phyloP scores from a whole-genome alignment of 2,888 invertebrate genomes.

The Boloria euphrosyne region DNA sequence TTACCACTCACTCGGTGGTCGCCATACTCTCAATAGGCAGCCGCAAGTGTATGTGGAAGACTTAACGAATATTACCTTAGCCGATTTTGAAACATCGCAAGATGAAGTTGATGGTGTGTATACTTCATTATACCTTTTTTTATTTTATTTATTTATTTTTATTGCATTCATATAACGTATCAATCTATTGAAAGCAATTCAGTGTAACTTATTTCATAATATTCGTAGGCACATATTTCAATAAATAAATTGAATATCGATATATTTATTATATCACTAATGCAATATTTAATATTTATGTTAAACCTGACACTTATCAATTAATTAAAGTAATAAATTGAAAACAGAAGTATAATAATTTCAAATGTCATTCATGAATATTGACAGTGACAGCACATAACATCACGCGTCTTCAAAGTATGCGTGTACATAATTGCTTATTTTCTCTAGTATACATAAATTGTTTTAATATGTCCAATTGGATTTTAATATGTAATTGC shows the following conservation, averaged over 20 bases:
- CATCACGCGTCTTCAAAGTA: slow-evolving; percentile 30
- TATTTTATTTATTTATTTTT: neutral
- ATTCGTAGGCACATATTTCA: too few species aligned
- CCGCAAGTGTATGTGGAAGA: slow-evolving; percentile 77
- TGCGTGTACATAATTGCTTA: slow-evolving; percentile 35
- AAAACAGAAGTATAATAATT: slow-evolving; percentile 21
- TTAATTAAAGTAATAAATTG: slow-evolving; percentile 28
- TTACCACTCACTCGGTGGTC: slow-evolving; percentile 75
- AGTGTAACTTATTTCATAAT: too few species aligned
- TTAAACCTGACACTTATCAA: slow-evolving; percentile 12
- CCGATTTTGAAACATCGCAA: slow-evolving; percentile 71
- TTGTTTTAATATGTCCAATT: slow-evolving; percentile 15
- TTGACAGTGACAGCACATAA: slow-evolving; percentile 30
- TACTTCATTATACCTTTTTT: neutral
- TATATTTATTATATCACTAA: slow-evolving; percentile 3
- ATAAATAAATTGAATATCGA: neutral
- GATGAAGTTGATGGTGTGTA: slow-evolving; percentile 74
- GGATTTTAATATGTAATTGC: slow-evolving; percentile 9
- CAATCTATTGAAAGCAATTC: too few species aligned
- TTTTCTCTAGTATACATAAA: slow-evolving; percentile 36
- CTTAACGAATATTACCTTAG: slow-evolving; percentile 69
- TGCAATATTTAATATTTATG: slow-evolving; percentile 18
- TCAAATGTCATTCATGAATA: slow-evolving; percentile 31
- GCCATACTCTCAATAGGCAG: slow-evolving; percentile 68
- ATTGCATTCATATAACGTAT: too few species aligned